Evolutionary conservation across 2,113 vertebrate species (phyloP).

Genomic region (Corvus moneduloides): DNA sequence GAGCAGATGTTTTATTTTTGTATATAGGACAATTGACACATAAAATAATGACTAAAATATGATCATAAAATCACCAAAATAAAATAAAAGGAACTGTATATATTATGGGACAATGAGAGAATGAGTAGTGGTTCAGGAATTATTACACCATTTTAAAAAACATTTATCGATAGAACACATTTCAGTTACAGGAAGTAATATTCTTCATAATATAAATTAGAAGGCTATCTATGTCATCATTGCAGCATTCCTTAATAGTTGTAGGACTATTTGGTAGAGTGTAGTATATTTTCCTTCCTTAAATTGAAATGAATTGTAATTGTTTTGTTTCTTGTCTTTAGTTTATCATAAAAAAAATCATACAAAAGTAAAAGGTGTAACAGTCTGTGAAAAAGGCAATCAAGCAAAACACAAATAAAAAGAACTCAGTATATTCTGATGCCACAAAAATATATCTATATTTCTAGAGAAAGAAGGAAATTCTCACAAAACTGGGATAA

Average conservation of each 20-base stretch:
- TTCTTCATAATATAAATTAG: background rate
- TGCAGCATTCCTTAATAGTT: background rate
- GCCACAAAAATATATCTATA: background rate
- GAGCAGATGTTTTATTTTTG: background rate
- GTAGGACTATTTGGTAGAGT: background rate
- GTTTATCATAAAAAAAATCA: background rate
- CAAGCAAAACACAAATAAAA: background rate
- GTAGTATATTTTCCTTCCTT: background rate
- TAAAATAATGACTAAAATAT: background rate
- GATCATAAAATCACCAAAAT: background rate
- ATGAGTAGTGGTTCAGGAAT: background rate
- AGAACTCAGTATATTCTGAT: background rate
- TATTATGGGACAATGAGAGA: background rate
- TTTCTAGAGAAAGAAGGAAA: background rate
- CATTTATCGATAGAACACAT: background rate
- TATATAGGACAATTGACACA: background rate
- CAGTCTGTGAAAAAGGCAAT: background rate
- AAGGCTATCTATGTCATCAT: background rate
- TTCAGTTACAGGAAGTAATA: background rate
- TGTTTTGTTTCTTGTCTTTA: background rate
- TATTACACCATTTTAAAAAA: background rate
- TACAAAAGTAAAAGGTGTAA: background rate
- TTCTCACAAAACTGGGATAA: background rate
- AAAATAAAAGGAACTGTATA: background rate
- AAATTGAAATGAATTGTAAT: background rate